phyloP scores from a whole-genome alignment of 2,113 vertebrate genomes.

The Rhea pennata region DNA sequence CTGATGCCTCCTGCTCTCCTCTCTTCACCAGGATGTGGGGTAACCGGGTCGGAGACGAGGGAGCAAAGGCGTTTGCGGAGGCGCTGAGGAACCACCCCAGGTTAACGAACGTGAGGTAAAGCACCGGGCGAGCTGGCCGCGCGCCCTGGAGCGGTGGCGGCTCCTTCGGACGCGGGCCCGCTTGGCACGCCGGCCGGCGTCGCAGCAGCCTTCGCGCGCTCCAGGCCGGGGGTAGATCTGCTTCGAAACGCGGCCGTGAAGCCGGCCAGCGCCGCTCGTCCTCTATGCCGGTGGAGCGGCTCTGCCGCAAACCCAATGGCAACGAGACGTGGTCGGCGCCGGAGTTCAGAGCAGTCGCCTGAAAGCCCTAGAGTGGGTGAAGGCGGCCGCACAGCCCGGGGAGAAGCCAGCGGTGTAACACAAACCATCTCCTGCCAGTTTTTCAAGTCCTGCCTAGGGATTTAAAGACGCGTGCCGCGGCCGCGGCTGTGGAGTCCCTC shows the following conservation, averaged over 20 bases:
- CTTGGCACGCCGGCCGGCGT: not conserved
- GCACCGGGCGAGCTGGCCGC: not conserved
- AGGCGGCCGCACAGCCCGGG: not conserved
- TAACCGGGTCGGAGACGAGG: slow-evolving; percentile 90
- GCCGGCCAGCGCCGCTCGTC: not conserved
- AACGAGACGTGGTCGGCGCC: not conserved
- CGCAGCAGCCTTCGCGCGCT: not conserved
- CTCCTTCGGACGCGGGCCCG: not conserved
- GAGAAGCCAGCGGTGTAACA: not conserved
- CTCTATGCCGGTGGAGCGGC: not conserved
- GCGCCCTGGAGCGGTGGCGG: not conserved
- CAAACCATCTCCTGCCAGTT: not conserved
- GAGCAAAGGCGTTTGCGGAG: slow-evolving; percentile 89
- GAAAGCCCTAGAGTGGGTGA: not conserved
- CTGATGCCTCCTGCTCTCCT: not conserved
- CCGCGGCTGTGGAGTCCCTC: not conserved
- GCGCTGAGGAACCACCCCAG: slow-evolving; percentile 87
- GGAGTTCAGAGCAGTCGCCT: not conserved
- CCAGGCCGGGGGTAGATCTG: too few relatives aligned
- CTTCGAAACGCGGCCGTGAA: too few relatives aligned
- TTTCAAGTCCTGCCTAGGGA: not conserved
- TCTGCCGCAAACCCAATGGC: not conserved
- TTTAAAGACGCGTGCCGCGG: not conserved
- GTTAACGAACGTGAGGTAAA: slow-evolving; percentile 88
- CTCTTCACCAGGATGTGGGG: slow-evolving; percentile 91